Base-by-base conservation (phyloP, 2,797 vertebrate species). In the Protosalanx chinensis region DNA sequence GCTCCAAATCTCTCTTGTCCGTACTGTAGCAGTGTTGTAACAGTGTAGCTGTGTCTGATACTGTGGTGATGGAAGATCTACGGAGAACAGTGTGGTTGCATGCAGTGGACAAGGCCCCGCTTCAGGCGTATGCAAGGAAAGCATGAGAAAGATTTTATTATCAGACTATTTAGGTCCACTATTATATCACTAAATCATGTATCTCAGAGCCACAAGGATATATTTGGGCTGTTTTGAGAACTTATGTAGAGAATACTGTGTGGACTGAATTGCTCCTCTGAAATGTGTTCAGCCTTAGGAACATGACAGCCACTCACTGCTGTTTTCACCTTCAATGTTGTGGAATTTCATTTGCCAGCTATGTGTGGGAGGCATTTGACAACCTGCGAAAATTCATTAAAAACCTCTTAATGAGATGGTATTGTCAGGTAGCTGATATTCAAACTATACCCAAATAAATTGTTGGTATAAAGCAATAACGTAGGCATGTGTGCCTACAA, bases 311-410 rank as follows among this genome's bases (percentile, higher is more conserved):
- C 51, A 57, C 32, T 67, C 53, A 58, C 53, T 58, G 53, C 67
- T 68, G 81, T 81, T 77, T 82, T 73, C 58, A 33, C 64, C 27
- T 64, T 46, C 67, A 63, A 35, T 67, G 65, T 73, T 67, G 76
- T 82, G 78, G 76, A 75, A 82, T 88, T 79, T 79, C 37, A 81
- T 83, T 80, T 78, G 64, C 29, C 41, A 49, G 41, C 27, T 60
- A 29, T 72, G 77, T 70, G 75, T 70, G 72, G 57, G 72, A 78
- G 64, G 70, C 75, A 64, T 81, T 72, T 80, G 70, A 64, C 72
- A 58, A 33, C 16, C 73, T 12, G 16, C 69, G 18, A 30, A 72
- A 62, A 79, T 80, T 78, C 69, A 79, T 85, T 73, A 69, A 76
- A 74, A 18, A 4, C 32, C 61, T 56, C 5, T 56, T 56, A 56